Base-by-base conservation (phyloP, 2,113 vertebrate species). In the Phycodurus eques region DNA sequence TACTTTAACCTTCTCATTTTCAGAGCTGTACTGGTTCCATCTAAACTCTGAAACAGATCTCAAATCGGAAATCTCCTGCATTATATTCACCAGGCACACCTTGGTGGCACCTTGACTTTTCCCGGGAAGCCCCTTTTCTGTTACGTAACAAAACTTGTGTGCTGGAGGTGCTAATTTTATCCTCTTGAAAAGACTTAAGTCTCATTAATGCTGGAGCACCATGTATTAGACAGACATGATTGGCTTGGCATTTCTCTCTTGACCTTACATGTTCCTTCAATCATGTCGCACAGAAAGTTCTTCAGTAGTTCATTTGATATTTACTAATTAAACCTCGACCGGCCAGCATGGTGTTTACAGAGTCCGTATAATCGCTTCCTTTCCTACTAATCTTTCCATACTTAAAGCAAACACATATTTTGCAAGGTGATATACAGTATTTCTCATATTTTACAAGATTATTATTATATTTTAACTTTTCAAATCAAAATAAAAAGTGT, bases 141-240 rank as follows among this genome's bases (percentile, higher is more conserved):
- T 92, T 92, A 79, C 75, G 74, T 88, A 93, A 93, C 81, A 88
- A 85, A 87, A 87, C 83, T 80, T 83, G 83, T 71, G 90, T 77
- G 62, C 81, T 85, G 68, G 60, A 80, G 76, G 81, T 71, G 81
- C 90, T 91, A 91, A 91, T 88, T 90, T 78, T 83, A 90, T 85
- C 88, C 85, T 83, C 82, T 81, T 87, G 89, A 88, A 87, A 80
- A 72, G 85, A 86, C 85, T 91, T 92, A 91, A 63, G 80, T 75
- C 79, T 83, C 81, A 89, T 90, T 91, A 91, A 85, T 84, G 81
- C 81, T 78, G 59, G 46, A 85, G 89, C 79, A 83, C 66, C 71
- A 72, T 80, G 82, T 78, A 83, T 89, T 84, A 90, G 87, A 88
- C 88, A 76, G 85, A 22, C 71, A 47, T 81, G 86, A 87, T 83